Percentiles rank a stretch among this genome's conserved stretches.
phyloP scores from a whole-genome alignment of 2,113 vertebrate species.

The Stercorarius parasiticus region DNA sequence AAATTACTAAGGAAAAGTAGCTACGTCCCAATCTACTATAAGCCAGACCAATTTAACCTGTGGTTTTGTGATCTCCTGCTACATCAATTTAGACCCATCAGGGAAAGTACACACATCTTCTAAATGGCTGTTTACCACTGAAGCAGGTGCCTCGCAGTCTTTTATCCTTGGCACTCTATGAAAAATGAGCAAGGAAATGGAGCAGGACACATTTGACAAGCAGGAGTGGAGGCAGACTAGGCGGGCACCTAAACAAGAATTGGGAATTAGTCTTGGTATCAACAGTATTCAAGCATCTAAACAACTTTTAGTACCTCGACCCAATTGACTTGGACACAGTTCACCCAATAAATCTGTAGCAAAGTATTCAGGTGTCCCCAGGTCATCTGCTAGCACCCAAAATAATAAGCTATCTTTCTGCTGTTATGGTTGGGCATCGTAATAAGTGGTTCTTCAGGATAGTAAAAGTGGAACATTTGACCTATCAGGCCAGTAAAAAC shows the following conservation, averaged over 20 bases:
- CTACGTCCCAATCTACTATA: neutral
- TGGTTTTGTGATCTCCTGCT: neutral
- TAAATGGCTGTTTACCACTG: neutral
- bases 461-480: neutral
- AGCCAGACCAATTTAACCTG: neutral
- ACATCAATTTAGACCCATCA: neutral
- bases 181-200: conserved; percentile 29
- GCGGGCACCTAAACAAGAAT: neutral
- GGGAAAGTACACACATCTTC: neutral
- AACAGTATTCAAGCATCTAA: neutral
- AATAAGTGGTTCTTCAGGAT: neutral
- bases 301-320: neutral
- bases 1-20: neutral
- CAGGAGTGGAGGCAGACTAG: neutral
- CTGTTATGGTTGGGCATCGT: neutral
- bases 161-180: neutral
- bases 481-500: neutral
- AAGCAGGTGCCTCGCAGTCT: neutral
- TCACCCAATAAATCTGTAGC: neutral
- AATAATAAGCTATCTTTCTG: neutral
- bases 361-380: neutral
- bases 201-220: conserved; percentile 5
- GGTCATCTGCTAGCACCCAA: neutral
- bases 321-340: neutral
- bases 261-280: conserved; percentile 2